A percentile compares a stretch with the other conserved stretches of the same genome.
These are phyloP conservation scores for Pogonomyrmex barbatus DNA, from an alignment of 1,140 invertebrate species.

Conservation along the genomic window DNA sequence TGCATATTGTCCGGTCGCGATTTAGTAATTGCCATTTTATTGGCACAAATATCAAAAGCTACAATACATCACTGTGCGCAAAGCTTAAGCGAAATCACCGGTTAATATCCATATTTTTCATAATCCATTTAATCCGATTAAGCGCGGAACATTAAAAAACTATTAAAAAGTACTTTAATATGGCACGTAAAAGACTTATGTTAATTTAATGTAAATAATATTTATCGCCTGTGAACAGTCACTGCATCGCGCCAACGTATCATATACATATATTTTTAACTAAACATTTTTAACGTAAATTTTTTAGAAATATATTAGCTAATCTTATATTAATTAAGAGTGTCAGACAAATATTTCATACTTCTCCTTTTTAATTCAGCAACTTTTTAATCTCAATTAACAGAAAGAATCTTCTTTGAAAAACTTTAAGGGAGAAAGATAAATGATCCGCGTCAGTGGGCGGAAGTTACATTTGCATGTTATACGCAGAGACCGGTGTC, in stretches of 20 bases:
- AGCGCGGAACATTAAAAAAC: constrained; percentile 10
- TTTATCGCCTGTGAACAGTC: neutral
- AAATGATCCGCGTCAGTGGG: constrained; percentile 38
- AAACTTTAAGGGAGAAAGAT: constrained; percentile 49
- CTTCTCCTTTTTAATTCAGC: neutral
- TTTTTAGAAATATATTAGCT: neutral
- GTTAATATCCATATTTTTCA: constrained; percentile 28
- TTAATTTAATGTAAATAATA: constrained; percentile 25
- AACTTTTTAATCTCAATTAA: constrained; percentile 43
- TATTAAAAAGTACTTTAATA: constrained; percentile 16
- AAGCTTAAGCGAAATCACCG: constrained; percentile 33
- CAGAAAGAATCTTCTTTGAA: constrained; percentile 20
- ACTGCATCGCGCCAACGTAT: neutral
- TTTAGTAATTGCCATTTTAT: constrained; percentile 49
- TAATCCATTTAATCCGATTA: constrained; percentile 51
- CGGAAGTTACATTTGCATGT: constrained; percentile 56
- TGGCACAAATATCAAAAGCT: constrained; percentile 40
- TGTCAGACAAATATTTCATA: neutral
- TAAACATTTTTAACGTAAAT: neutral
- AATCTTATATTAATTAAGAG: constrained; percentile 15
- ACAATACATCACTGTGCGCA: neutral
- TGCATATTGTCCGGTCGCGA: constrained; percentile 5
- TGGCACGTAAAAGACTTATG: neutral
- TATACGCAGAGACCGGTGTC: constrained; percentile 53
- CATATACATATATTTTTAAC: too few relatives aligned